Base-by-base conservation (phyloP, 1,140 invertebrate species). In the Pentalonia nigronervosa region DNA sequence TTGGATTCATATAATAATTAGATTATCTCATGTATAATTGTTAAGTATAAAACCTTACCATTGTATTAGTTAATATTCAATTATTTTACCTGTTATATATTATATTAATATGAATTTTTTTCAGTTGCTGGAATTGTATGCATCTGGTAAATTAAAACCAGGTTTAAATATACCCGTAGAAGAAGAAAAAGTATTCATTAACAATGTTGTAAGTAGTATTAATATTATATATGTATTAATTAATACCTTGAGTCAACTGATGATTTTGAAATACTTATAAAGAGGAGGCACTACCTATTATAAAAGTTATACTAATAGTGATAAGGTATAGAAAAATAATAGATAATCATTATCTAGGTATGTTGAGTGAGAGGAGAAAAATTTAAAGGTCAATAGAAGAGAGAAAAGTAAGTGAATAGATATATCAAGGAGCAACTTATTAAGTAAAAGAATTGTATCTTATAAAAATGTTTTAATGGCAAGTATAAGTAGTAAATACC, bases 81-180 rank as follows among this genome's bases (percentile, higher is more conserved):
- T 60, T 60, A 60, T 60, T 11, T 30, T 60, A 60, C 30, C 23
- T 60, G 25, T 25, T 25, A 60, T 60, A n/a, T n/a, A n/a, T n/a
- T n/a, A n/a, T n/a, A n/a, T n/a, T n/a, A 67, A n/a, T 67, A n/a
- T 60, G 8, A 8, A 30, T 89, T 83, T 91, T 47, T 95, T 95
- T 94, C 94, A 98, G 97, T 95, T 99, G 88, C 98, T 98, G 96
- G 96, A 97, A 95, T 98, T 98, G 1, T 98, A 98, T 95, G 97
- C 97, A 4, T 96, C 96, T 94, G 98, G 98, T 21, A 95, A 97
- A 92, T 94, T 99, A 0, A 98, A 98, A 95, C 97, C 98, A 0
- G 98, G 98, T 21, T 95, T 98, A 1, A 98, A 98, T 95, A 95
- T 97, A 94, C 96, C 96, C 81, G 95, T 96, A 53, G 96, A 96